A percentile compares a stretch with the other conserved stretches of the same genome.
phyloP scores from a whole-genome alignment of 1,140 invertebrate species.

The Lamellibrachia luymesi region DNA sequence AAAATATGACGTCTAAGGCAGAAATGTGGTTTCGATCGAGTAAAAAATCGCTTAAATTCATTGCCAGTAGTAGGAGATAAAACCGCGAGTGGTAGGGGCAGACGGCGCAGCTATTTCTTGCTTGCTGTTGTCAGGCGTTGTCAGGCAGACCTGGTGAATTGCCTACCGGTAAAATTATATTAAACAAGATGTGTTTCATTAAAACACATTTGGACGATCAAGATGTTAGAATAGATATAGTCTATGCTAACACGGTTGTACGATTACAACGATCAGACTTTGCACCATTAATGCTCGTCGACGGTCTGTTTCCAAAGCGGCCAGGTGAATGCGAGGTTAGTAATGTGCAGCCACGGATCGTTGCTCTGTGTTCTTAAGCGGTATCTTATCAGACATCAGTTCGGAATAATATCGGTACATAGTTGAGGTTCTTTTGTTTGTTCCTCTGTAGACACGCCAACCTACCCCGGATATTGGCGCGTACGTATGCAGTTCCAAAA shows the following conservation, averaged over 20 bases:
- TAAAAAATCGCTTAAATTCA: too few species aligned
- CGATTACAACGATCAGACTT: not conserved
- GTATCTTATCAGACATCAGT: not conserved
- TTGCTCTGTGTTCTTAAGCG: not conserved
- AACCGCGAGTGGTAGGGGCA: too few species aligned
- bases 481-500: too few species aligned
- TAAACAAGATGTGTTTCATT: not conserved
- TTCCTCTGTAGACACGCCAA: not conserved
- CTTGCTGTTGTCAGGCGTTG: too few species aligned
- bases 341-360: not conserved
- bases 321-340: not conserved
- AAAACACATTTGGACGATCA: not conserved
- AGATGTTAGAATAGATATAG: too few species aligned
- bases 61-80: too few species aligned
- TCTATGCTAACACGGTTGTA: not conserved
- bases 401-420: not conserved
- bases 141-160: too few species aligned
- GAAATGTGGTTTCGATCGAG: too few species aligned
- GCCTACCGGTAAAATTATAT: not conserved
- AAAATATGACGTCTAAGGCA: too few species aligned
- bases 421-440: not conserved
- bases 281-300: not conserved
- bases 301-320: not conserved
- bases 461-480: not conserved
- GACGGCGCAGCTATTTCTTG: too few species aligned